phyloP scores from a whole-genome alignment of 2,113 vertebrate species.

The Puffinus mauretanicus region DNA sequence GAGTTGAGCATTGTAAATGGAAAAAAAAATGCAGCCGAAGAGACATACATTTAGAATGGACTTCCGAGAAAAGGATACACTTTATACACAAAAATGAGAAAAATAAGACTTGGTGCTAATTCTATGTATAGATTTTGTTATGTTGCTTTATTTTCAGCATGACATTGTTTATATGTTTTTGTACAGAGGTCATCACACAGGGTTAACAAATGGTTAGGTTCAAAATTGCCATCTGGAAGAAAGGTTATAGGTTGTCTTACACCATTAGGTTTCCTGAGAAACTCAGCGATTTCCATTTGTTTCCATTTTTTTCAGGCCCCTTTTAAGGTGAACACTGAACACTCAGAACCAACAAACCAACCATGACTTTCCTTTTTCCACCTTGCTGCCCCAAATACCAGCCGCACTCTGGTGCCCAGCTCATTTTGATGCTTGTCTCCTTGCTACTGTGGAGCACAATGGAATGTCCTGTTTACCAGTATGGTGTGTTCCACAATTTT shows the following conservation, averaged over 20 bases:
- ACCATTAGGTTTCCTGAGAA: background rate
- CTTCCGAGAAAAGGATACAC: background rate
- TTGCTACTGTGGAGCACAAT: background rate
- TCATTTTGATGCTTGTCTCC: background rate
- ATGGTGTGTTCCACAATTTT: background rate
- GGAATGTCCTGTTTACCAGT: background rate
- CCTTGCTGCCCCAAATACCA: background rate
- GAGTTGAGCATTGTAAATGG: background rate
- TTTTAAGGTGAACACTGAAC: background rate
- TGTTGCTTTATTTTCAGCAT: background rate
- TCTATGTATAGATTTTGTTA: background rate
- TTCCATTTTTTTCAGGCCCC: background rate
- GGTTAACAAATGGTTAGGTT: background rate
- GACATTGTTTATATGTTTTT: background rate
- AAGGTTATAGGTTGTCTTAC: background rate
- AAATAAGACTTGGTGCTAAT: background rate
- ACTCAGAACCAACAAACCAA: background rate
- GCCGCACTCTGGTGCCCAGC: no score
- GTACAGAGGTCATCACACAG: background rate
- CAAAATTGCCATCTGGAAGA: background rate
- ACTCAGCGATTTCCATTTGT: background rate
- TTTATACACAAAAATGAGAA: background rate
- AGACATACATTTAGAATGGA: background rate
- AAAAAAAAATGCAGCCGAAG: background rate
- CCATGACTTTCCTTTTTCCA: background rate